These are phyloP conservation scores for Dromaius novaehollandiae DNA, from an alignment of 2,113 vertebrate genomes.

Conservation along the genomic window DNA sequence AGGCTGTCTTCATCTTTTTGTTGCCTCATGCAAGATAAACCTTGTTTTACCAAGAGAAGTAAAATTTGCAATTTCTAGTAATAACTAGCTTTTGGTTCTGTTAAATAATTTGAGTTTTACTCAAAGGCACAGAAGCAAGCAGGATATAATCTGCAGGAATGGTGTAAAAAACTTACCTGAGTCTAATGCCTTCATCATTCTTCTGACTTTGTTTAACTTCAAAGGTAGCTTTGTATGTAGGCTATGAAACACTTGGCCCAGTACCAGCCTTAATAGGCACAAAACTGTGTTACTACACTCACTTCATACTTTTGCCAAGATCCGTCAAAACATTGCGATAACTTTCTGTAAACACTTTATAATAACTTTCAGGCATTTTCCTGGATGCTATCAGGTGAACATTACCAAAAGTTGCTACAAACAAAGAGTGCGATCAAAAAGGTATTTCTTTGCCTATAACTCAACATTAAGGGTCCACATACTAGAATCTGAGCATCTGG, in stretches of 20 bases:
- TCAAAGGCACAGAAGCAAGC: background rate
- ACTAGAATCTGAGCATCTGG: background rate
- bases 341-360: background rate
- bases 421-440: background rate
- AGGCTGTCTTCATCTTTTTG: background rate
- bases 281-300: background rate
- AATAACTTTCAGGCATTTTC: background rate
- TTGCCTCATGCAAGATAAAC: background rate
- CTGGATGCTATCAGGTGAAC: background rate
- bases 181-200: background rate
- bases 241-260: background rate
- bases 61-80: background rate
- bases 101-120: background rate
- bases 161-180: background rate
- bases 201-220: background rate
- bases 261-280: background rate
- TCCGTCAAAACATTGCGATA: background rate
- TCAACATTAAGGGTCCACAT: accelerated
- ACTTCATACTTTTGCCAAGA: background rate
- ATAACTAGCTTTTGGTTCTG: background rate
- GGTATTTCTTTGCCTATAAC: background rate
- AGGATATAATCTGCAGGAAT: background rate
- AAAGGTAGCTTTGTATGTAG: background rate
- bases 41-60: background rate
- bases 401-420: background rate